Conservation (phyloP, 2,888 invertebrate species). For the Stenoptilia bipunctidactyla region DNA sequence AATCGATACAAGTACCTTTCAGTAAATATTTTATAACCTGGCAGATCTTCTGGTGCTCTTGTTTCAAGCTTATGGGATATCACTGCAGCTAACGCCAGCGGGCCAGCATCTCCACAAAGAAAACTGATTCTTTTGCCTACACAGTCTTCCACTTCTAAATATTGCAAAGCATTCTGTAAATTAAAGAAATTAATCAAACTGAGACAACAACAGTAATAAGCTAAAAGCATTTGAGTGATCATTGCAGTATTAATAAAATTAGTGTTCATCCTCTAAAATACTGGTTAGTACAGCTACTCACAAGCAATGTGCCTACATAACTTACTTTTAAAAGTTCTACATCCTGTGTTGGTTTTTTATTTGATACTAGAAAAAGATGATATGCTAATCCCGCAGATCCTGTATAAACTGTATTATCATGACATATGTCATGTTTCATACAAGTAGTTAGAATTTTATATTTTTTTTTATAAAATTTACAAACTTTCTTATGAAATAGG, state of each 20-base stretch:
- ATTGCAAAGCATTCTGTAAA: constrained; percentile 37
- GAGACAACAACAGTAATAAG: not conserved
- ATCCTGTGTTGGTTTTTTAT: constrained; percentile 21
- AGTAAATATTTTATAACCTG: constrained; percentile 59
- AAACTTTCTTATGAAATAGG: constrained; percentile 23
- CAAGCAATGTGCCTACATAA: not conserved
- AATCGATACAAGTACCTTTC: constrained; percentile 50
- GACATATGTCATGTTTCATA: constrained; percentile 50
- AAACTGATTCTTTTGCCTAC: constrained; percentile 73
- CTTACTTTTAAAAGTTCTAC: not conserved
- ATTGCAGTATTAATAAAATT: not conserved
- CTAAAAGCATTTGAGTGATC: not conserved
- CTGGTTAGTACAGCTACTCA: too few relatives aligned
- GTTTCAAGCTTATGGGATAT: constrained; percentile 72
- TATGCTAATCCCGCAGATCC: constrained; percentile 80
- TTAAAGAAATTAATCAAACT: constrained; percentile 1
- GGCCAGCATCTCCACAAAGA: constrained; percentile 84
- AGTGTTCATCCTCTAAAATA: not conserved
- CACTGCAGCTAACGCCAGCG: constrained; percentile 80
- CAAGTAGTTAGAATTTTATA: constrained; percentile 40
- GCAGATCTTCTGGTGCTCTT: constrained; percentile 34
- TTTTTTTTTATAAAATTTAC: constrained; percentile 47
- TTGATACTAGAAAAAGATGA: constrained; percentile 67
- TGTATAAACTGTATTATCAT: constrained; percentile 80
- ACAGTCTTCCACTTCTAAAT: constrained; percentile 34